phyloP scores from a whole-genome alignment of 2,113 vertebrate species.

The Microtus ochrogaster region DNA sequence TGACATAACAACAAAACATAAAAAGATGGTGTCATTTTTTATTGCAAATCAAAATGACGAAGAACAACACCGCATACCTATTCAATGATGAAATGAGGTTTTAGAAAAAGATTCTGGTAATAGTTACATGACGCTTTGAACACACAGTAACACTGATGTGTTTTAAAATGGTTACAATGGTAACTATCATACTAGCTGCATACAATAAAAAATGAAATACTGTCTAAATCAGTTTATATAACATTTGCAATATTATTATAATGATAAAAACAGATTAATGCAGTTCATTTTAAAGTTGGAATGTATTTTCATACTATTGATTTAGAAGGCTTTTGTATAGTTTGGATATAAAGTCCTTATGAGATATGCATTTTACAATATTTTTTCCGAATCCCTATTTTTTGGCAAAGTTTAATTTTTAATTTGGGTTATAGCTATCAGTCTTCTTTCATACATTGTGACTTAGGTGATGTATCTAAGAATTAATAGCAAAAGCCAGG shows the following conservation, averaged over 20 bases:
- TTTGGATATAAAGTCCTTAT: background rate
- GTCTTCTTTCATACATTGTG: background rate
- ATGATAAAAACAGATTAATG: too few species aligned
- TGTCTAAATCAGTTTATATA: background rate
- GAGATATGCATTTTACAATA: background rate
- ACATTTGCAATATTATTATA: background rate
- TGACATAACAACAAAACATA: background rate
- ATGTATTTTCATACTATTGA: background rate
- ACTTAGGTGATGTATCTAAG: background rate
- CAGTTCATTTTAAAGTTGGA: background rate
- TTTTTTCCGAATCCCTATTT: background rate
- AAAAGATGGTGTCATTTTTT: background rate
- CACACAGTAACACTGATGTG: background rate
- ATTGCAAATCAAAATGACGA: background rate
- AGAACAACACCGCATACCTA: background rate
- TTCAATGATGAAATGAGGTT: background rate
- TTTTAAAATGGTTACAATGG: background rate
- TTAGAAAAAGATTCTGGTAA: background rate
- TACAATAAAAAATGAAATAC: background rate
- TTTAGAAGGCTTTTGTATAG: background rate
- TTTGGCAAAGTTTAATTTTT: background rate
- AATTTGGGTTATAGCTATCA: background rate
- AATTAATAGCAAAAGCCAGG: background rate
- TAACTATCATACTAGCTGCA: background rate
- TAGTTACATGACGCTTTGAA: background rate